A percentile compares a stretch with the other conserved stretches of the same genome.
Conservation (phyloP, 30 jellyfish, hydroid and myxozoan species). For the Haliclystus octoradiatus region DNA sequence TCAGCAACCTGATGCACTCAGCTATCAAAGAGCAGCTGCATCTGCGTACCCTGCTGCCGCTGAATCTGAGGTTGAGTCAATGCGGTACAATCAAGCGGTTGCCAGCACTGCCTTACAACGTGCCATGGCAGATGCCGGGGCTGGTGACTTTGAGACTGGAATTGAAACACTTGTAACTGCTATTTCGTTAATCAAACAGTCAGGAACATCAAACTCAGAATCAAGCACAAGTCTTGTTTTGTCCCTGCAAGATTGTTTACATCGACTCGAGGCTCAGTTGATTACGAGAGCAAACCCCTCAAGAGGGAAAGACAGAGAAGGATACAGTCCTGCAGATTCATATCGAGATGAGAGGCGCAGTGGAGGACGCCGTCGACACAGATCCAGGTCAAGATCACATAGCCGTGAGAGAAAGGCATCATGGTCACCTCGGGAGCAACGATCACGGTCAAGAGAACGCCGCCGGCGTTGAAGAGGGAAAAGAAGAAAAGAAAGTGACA, state of each 20-base stretch:
- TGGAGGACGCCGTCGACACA: constrained; percentile 54
- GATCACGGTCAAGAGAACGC: constrained; percentile 87
- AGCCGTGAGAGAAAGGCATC: constrained; percentile 79
- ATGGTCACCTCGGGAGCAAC: constrained; percentile 61
- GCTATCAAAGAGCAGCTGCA: background rate
- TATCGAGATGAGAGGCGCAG: constrained; percentile 50
- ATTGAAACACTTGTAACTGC: constrained; percentile 97
- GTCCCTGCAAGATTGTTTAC: constrained; percentile 95
- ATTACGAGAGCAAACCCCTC: constrained; percentile 66
- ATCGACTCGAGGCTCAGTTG: constrained; percentile 94
- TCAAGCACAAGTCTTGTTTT: constrained; percentile 87
- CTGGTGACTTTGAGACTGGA: constrained; percentile 96
- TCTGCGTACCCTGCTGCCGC: constrained; percentile 22
- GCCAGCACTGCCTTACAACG: constrained; percentile 98
- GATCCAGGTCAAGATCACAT: constrained; percentile 84
- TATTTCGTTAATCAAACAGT: constrained; percentile 83
- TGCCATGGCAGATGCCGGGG: constrained; percentile 98
- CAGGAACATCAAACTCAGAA: constrained; percentile 87
- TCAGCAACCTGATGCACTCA: background rate
- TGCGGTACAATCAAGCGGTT: constrained; percentile 92
- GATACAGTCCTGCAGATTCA: constrained; percentile 51
- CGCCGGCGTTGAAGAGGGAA: constrained; percentile 42
- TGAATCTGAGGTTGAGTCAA: constrained; percentile 80
- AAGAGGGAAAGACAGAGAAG: constrained; percentile 28
- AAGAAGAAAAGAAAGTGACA: background rate